Percentiles rank a stretch among this genome's conserved stretches.
Evolutionary conservation across 2,797 vertebrate species (phyloP).

Genomic region (Periophthalmus magnuspinnatus): DNA sequence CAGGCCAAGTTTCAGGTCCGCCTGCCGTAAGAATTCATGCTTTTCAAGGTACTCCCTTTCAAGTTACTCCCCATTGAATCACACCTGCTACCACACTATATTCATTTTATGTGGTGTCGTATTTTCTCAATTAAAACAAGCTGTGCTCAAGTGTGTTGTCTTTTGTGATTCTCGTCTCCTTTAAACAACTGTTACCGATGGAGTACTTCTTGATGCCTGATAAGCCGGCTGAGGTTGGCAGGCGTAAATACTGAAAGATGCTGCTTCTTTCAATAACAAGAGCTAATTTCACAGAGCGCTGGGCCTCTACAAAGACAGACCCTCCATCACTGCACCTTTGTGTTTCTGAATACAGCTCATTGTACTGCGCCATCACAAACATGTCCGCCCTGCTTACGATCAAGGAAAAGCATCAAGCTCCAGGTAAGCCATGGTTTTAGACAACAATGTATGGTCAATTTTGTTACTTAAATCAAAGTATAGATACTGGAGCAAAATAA

Average conservation of each 20-base stretch:
- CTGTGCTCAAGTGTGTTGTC: conserved; percentile 9
- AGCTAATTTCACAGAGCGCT: conserved; percentile 70
- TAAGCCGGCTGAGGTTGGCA: conserved; percentile 57
- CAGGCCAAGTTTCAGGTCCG: no score
- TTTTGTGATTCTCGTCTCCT: conserved; percentile 22
- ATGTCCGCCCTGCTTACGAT: conserved; percentile 34
- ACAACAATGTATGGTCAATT: not conserved
- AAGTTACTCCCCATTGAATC: not conserved
- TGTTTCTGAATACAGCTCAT: conserved; percentile 50
- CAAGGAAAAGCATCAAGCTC: conserved; percentile 29
- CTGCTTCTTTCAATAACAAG: conserved; percentile 46
- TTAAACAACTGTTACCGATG: conserved; percentile 39
- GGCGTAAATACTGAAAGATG: conserved; percentile 49
- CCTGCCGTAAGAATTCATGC: no score
- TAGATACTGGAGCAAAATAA: no score
- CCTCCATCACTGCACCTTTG: conserved; percentile 54
- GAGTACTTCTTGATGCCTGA: conserved; percentile 40
- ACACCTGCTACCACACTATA: not conserved
- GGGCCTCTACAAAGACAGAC: conserved; percentile 64
- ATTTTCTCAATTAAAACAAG: conserved; percentile 17
- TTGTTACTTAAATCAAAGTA: no score
- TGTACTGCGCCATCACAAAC: conserved; percentile 31
- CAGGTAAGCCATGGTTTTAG: conserved; percentile 40
- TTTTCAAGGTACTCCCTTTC: not conserved
- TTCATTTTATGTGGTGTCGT: not conserved